These are phyloP conservation scores for Potorous gilbertii DNA, from an alignment of 2,797 vertebrate genomes.

Conservation along the genomic window DNA sequence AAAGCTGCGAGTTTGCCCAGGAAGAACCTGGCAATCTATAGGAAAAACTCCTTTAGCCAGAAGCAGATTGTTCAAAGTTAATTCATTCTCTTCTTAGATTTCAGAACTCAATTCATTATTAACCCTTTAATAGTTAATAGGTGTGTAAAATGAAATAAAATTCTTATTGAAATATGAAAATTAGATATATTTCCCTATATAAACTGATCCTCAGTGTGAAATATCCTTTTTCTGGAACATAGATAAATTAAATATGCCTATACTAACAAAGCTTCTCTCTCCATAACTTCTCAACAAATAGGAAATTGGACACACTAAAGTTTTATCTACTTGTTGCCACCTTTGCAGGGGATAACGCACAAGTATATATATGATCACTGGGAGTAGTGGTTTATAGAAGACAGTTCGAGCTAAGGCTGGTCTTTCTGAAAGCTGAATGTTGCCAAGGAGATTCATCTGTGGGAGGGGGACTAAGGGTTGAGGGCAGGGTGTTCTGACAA, in stretches of 20 bases:
- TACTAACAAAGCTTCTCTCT: background rate
- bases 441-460: background rate
- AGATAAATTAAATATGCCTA: conserved; percentile 38
- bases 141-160: background rate
- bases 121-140: background rate
- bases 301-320: background rate
- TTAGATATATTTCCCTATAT: conserved; percentile 20
- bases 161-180: conserved; percentile 17
- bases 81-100: conserved; percentile 15
- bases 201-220: background rate
- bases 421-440: background rate
- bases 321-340: background rate
- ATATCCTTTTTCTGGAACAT: background rate
- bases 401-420: background rate
- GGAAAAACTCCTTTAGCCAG: background rate
- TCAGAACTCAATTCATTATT: conserved; percentile 24
- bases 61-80: background rate
- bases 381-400: background rate
- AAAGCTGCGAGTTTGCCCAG: background rate
- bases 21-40: background rate
- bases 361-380: background rate
- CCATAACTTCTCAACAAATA: background rate
- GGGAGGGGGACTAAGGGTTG: background rate
- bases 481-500: background rate
- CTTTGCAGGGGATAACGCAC: fast-evolving